A percentile compares a stretch with the other conserved stretches of the same genome.
Evolutionary conservation across 2,113 vertebrate species (phyloP).

Genomic region (Petrocephalus microphthalmus): DNA sequence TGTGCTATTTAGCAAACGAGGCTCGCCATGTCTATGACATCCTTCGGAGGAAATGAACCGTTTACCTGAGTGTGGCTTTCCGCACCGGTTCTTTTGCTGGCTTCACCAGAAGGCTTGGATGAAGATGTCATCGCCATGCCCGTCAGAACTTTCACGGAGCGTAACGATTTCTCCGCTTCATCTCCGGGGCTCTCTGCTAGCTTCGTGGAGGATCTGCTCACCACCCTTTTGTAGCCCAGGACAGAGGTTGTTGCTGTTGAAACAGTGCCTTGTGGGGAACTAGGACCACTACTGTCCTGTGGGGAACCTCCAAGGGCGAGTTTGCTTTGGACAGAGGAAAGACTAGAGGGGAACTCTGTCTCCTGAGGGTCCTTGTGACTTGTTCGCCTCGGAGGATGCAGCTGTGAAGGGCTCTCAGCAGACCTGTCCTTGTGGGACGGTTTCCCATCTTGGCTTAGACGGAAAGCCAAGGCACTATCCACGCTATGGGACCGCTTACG

Average conservation of each 20-base stretch:
- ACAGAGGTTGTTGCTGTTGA: background rate
- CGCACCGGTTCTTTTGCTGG: conserved; percentile 28
- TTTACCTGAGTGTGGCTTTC: conserved; percentile 57
- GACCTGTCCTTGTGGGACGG: conserved; percentile 60
- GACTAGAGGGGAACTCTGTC: conserved; percentile 28
- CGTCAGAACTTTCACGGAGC: conserved; percentile 27
- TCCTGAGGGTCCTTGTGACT: background rate
- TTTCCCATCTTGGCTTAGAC: conserved; percentile 42
- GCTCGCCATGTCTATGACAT: background rate
- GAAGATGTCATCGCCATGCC: conserved; percentile 33
- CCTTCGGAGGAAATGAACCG: background rate
- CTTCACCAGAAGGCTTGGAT: conserved; percentile 26
- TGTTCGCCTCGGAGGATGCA: conserved; percentile 45
- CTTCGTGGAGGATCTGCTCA: conserved; percentile 35
- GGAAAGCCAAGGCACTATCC: conserved; percentile 68
- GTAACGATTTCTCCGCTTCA: conserved; percentile 22
- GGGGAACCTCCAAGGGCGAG: conserved; percentile 25
- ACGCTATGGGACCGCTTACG: conserved; percentile 76
- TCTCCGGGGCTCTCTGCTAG: conserved; percentile 30
- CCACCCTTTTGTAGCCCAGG: conserved; percentile 6
- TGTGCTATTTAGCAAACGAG: background rate
- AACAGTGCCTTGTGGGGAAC: background rate
- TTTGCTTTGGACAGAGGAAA: conserved; percentile 22
- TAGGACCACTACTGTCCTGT: background rate
- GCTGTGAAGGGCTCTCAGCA: conserved; percentile 54